These are phyloP conservation scores for Litoditis marina DNA, from an alignment of 2,888 invertebrate species.

Conservation along the genomic window DNA sequence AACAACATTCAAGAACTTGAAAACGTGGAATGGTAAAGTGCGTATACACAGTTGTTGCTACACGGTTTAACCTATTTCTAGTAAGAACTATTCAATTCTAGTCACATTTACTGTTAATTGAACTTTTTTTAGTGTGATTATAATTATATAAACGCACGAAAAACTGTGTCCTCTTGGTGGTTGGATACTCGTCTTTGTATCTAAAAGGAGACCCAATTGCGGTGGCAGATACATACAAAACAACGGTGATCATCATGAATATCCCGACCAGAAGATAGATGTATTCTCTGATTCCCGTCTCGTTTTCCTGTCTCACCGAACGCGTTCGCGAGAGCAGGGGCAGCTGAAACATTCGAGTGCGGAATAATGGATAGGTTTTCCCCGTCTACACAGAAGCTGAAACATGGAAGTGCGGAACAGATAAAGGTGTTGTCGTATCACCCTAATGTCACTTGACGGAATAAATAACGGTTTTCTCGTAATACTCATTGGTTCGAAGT, in stretches of 20 bases:
- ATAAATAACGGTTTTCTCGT: too few species aligned
- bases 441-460: too few species aligned
- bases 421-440: too few species aligned
- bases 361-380: too few species aligned
- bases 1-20: too few species aligned
- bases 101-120: not conserved
- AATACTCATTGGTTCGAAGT: too few species aligned
- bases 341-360: conserved; percentile 7
- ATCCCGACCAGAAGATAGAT: conserved; percentile 25
- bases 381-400: too few species aligned
- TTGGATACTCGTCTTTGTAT: conserved; percentile 40
- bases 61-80: too few species aligned
- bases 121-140: too few species aligned
- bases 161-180: conserved; percentile 45
- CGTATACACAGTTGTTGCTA: too few species aligned
- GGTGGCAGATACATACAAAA: conserved; percentile 29
- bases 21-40: too few species aligned
- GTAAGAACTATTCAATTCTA: not conserved
- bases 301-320: conserved; percentile 14
- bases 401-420: too few species aligned
- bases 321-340: conserved; percentile 21
- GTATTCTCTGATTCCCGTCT: conserved; percentile 15
- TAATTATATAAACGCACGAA: conserved; percentile 39
- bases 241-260: conserved; percentile 22
- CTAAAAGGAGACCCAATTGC: conserved; percentile 32